These are phyloP conservation scores for Gobiocypris rarus DNA, from an alignment of 2,113 vertebrate species.

Conservation along the genomic window DNA sequence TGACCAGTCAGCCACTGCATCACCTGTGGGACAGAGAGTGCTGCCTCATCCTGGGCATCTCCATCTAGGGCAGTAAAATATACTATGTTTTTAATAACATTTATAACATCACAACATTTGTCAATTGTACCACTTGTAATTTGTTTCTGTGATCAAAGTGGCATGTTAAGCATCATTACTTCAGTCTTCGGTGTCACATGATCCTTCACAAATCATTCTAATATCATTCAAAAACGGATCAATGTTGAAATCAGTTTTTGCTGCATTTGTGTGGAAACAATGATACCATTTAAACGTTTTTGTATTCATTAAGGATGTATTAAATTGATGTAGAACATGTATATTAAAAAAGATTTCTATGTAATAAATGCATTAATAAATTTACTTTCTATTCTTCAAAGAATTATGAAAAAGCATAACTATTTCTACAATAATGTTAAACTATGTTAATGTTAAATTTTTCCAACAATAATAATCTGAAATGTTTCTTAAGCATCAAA, in stretches of 20 bases:
- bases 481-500: background rate
- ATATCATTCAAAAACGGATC: background rate
- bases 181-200: background rate
- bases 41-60: background rate
- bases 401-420: too few relatives aligned
- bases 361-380: background rate
- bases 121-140: background rate
- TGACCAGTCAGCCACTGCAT: conserved; percentile 22
- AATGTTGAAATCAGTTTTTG: background rate
- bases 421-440: background rate
- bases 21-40: conserved; percentile 15
- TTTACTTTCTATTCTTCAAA: too few relatives aligned
- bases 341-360: background rate
- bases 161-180: background rate
- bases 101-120: too few relatives aligned
- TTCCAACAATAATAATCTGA: background rate
- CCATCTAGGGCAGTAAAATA: conserved; percentile 1
- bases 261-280: too few relatives aligned
- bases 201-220: background rate
- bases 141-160: background rate
- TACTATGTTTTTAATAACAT: background rate
- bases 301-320: too few relatives aligned
- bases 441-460: background rate
- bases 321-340: too few relatives aligned
- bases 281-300: too few relatives aligned